These are phyloP conservation scores for Paragorgia papillata DNA, from an alignment of 92 coral and sea anemone genomes.

Conservation along the genomic window DNA sequence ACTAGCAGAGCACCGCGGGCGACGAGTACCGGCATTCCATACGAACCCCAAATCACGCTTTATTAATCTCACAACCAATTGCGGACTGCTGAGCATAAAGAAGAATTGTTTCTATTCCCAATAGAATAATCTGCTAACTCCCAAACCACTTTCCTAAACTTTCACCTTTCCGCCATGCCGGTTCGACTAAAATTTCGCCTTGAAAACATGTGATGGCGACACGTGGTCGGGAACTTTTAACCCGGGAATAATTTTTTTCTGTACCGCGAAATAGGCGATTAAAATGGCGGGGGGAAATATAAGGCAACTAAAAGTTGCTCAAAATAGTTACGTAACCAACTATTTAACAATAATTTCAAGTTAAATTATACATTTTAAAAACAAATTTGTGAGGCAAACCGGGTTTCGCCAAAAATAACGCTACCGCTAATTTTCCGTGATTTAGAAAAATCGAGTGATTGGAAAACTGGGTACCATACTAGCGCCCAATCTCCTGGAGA, in stretches of 20 bases:
- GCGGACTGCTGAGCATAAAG: neutral
- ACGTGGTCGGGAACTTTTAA: conserved; percentile 32
- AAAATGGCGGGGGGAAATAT: neutral
- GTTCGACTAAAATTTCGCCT: neutral
- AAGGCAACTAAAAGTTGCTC: no score
- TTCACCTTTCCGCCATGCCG: neutral
- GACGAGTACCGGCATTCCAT: neutral
- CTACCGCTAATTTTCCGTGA: no score
- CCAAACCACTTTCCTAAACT: neutral
- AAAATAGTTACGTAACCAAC: no score
- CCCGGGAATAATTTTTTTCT: conserved; percentile 4
- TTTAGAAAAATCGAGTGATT: neutral
- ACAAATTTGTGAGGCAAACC: neutral
- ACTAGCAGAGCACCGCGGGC: neutral
- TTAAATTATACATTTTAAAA: no score
- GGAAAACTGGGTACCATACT: neutral
- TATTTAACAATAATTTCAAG: neutral
- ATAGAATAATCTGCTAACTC: neutral
- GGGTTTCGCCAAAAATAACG: neutral
- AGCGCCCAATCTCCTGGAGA: neutral
- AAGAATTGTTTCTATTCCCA: neutral
- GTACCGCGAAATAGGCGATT: neutral
- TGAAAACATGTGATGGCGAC: conserved; percentile 20
- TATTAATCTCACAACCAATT: neutral
- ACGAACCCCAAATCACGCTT: neutral